Evolutionary conservation across 2,797 vertebrate species (phyloP).

Genomic region (Sarcophilus harrisii): DNA sequence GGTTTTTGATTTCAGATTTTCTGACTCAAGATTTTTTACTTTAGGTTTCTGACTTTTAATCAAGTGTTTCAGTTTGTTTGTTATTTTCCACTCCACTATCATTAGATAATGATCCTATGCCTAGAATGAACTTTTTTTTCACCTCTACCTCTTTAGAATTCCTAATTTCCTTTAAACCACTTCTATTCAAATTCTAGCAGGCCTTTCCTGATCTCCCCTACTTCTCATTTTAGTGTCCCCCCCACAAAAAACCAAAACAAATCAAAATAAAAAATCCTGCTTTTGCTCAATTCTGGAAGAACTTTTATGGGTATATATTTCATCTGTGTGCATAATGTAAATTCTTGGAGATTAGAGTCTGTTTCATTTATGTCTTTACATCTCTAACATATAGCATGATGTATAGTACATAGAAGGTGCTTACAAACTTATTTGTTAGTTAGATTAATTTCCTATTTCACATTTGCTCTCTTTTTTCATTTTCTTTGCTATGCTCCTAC

Average conservation of each 20-base stretch:
- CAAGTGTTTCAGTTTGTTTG: no score
- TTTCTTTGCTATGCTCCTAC: neutral
- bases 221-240: neutral
- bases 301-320: neutral
- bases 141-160: no score
- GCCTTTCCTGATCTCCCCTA: neutral
- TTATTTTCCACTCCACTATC: no score
- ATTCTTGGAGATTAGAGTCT: neutral
- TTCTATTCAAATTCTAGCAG: no score
- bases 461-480: neutral
- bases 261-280: neutral
- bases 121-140: no score
- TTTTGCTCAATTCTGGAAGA: neutral
- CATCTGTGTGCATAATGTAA: neutral
- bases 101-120: no score
- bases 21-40: no score
- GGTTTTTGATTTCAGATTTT: no score
- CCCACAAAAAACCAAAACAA: neutral
- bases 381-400: neutral
- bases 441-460: neutral
- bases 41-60: no score
- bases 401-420: neutral
- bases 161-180: no score
- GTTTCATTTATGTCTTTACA: neutral
- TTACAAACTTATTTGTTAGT: neutral